phyloP scores from a whole-genome alignment of 1,140 invertebrate species.

The Chironomus striatipennis region DNA sequence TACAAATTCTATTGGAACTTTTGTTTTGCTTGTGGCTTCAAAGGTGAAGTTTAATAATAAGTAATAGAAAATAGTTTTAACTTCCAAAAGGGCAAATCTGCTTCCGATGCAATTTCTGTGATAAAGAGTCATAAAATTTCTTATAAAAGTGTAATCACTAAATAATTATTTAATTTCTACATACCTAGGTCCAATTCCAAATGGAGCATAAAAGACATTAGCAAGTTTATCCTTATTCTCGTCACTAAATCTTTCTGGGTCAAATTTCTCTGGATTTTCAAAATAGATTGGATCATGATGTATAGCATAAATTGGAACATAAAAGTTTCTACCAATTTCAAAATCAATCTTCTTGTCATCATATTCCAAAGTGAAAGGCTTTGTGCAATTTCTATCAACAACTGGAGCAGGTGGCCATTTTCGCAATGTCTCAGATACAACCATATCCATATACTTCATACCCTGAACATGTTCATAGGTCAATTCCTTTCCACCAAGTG shows the following conservation, averaged over 20 bases:
- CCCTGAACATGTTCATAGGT: slow-evolving; percentile 35
- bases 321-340: slow-evolving; percentile 27
- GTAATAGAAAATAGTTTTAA: slow-evolving; percentile 34
- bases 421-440: slow-evolving; percentile 44
- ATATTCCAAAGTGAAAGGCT: slow-evolving; percentile 28
- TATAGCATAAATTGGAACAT: slow-evolving; percentile 30
- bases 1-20: slow-evolving; percentile 28
- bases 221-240: slow-evolving; percentile 38
- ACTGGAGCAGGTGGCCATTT: slow-evolving; percentile 45
- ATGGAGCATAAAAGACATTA: slow-evolving; percentile 46
- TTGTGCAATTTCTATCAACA: slow-evolving; percentile 41
- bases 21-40: slow-evolving; percentile 29
- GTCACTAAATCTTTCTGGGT: slow-evolving; percentile 42
- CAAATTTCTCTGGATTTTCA: slow-evolving; percentile 39
- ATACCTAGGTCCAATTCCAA: slow-evolving; percentile 42
- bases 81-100: slow-evolving; percentile 34
- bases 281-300: slow-evolving; percentile 36
- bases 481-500: slow-evolving; percentile 29
- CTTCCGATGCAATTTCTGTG: slow-evolving; percentile 28
- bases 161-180: not conserved
- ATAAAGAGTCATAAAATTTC: not conserved
- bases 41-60: slow-evolving; percentile 32
- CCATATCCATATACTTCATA: slow-evolving; percentile 41
- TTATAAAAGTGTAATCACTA: not conserved
- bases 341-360: slow-evolving; percentile 26